A percentile compares a stretch with the other conserved stretches of the same genome.
These are phyloP conservation scores for Podargus strigoides DNA, from an alignment of 2,797 vertebrate species.

Conservation along the genomic window DNA sequence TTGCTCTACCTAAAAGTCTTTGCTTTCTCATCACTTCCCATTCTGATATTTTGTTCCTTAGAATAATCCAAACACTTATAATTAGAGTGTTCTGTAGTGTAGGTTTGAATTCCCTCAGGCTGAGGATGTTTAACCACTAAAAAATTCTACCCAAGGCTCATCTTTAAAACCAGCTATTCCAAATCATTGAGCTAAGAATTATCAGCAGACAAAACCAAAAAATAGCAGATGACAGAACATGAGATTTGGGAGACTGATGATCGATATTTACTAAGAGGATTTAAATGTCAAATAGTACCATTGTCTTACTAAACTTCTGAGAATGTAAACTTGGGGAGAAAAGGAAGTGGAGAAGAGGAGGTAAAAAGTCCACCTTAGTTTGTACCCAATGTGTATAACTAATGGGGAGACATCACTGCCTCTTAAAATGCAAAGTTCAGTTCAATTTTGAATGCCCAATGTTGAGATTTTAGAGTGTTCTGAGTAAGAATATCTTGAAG, in stretches of 20 bases:
- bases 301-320: neutral
- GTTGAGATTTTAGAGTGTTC: neutral
- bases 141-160: neutral
- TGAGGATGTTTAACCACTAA: neutral
- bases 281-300: neutral
- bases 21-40: neutral
- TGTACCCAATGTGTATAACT: rapidly evolving
- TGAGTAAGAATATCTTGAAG: neutral
- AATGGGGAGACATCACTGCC: neutral
- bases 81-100: neutral
- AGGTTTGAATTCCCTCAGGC: neutral
- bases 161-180: neutral
- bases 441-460: neutral
- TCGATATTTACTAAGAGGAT: neutral
- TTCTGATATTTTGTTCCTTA: neutral
- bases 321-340: neutral
- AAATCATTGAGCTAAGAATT: neutral
- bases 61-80: neutral
- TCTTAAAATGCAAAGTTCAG: neutral
- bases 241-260: neutral
- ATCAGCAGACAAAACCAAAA: neutral
- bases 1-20: neutral
- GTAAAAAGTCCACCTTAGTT: neutral
- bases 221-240: neutral
- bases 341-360: neutral